Conservation (phyloP, 2,797 vertebrate genomes). For the Neostethus bicornis region DNA sequence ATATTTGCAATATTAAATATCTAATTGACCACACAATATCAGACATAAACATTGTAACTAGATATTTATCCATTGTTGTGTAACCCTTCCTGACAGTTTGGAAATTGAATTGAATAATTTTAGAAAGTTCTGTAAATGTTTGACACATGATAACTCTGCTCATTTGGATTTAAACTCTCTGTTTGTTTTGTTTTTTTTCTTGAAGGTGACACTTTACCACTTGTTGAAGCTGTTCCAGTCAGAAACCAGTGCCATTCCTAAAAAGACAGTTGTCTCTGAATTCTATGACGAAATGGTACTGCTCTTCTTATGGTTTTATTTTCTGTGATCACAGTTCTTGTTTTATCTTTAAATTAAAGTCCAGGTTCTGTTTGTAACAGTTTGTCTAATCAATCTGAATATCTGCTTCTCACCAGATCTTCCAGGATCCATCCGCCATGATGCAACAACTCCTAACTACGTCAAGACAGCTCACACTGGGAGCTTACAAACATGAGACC, state of each 20-base stretch:
- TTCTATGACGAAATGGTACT: conserved; percentile 99
- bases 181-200: conserved; percentile 10
- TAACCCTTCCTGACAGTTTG: too few relatives aligned
- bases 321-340: neutral
- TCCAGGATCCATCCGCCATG: conserved; percentile 98
- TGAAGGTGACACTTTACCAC: conserved; percentile 96
- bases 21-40: too few relatives aligned
- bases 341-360: neutral
- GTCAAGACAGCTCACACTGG: conserved; percentile 93
- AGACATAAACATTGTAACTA: too few relatives aligned
- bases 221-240: conserved; percentile 97
- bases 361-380: neutral
- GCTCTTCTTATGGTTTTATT: neutral
- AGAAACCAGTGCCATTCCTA: conserved; percentile 96
- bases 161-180: neutral
- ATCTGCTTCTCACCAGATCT: conserved; percentile 85
- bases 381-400: neutral
- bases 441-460: conserved; percentile 98
- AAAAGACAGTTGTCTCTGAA: conserved; percentile 97
- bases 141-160: too few relatives aligned
- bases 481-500: conserved; percentile 97
- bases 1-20: too few relatives aligned
- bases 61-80: too few relatives aligned
- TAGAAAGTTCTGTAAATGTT: too few relatives aligned
- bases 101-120: too few relatives aligned